Conservation (phyloP, 2,888 invertebrate genomes). For the Caenorhabditis sp. region DNA sequence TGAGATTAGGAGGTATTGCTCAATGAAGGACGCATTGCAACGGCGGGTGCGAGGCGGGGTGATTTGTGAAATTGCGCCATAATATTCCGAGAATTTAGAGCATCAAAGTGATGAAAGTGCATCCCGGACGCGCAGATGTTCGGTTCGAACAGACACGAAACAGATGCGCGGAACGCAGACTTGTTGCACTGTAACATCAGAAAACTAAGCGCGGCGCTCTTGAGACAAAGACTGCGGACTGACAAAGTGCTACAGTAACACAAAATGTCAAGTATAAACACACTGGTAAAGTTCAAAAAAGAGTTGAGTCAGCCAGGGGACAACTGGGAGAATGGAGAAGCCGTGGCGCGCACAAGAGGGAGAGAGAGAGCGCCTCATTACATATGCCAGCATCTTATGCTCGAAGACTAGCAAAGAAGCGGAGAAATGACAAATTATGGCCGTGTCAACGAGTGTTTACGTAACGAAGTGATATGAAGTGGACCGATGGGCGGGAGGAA, state of each 20-base stretch:
- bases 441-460: conserved; percentile 34
- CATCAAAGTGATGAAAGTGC: background rate
- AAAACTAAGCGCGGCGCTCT: background rate
- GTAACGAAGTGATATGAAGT: conserved; percentile 53
- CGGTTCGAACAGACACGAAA: conserved; percentile 6
- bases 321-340: background rate
- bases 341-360: too few species aligned
- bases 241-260: background rate
- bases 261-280: background rate
- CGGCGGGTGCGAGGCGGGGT: too few species aligned
- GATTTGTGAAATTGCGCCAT: too few species aligned
- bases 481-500: conserved; percentile 9
- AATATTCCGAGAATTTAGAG: too few species aligned
- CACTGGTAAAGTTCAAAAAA: conserved; percentile 17
- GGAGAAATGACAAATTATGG: conserved; percentile 43
- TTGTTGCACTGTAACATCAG: background rate
- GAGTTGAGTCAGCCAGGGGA: conserved; percentile 16
- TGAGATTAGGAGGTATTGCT: too few species aligned
- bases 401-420: conserved; percentile 12
- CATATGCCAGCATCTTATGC: conserved; percentile 46
- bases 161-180: conserved; percentile 1
- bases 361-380: conserved; percentile 16
- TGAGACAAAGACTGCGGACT: background rate
- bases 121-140: background rate
- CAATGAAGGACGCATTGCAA: too few species aligned